Evolutionary conservation across 2,888 invertebrate species (phyloP), one percentile per base, ranked within the genome.

Genomic region (Rotaria socialis): DNA sequence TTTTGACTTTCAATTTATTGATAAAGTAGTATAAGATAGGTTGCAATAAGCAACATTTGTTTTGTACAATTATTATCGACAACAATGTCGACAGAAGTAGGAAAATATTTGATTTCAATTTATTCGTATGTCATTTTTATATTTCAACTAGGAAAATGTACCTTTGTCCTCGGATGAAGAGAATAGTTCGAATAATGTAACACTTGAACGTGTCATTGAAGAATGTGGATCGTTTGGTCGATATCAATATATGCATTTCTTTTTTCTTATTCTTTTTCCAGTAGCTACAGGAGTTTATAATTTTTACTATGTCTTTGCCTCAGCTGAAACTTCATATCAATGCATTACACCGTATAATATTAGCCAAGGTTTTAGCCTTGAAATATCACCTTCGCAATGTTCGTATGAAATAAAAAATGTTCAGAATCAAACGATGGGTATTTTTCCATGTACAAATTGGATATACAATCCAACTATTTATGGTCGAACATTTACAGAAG

Each of bases 401-500:
- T 67, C 3, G 4, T 67, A 67, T 27, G 6, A 14, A 16, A 14
- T 41, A 27, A 67, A 5, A 14, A 14, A 67, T 67, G 5, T 35
- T 27, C 35, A 1, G 2, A 67, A 19, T 67, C 0, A 35, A 67
- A 67, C 35, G 19, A 67, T 19, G 16, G 43, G 11, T 19, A 47
- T 47, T 6, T 14, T n/a, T 47, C n/a, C 24, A 27, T 84, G 84
- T 55, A 56, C 10, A 6, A 56, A 16, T 47, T 84, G 84, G 84
- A 16, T 11, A 47, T 84, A 84, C 35, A 55, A 84, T 55, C 84
- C 41, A 52, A 55, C 10, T 24, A 19, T 10, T 4, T 84, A 55
- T 41, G 56, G 55, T n/a, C 1, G n/a, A 47, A 84, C 84, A 84
- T 84, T 84, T 52, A 35, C 84, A 11, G 50, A 47, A 50, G 84